Base-by-base conservation (phyloP, 2,113 vertebrate genomes). In the Acanthisitta chloris region DNA sequence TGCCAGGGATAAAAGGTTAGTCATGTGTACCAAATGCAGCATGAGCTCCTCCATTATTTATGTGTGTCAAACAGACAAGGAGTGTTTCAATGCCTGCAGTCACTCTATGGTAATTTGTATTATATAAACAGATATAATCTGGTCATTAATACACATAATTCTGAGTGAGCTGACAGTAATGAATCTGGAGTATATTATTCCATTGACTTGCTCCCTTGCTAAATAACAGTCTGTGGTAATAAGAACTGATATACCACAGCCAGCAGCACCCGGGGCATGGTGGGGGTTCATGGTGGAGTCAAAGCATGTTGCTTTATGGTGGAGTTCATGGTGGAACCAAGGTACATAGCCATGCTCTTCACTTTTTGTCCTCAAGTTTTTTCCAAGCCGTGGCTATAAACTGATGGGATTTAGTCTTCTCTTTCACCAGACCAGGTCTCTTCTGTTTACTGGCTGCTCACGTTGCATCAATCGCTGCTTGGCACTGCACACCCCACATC, bases 101-200 rank as follows among this genome's bases (percentile, higher is more conserved):
- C 43, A 12, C 88, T 91, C 85, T 57, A 12, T 76, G 93, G 86
- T 96, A 94, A 97, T 96, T 97, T 96, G 94, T 97, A 67, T 95
- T 97, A 92, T 92, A 95, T 92, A 95, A 92, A 94, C 95, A 95
- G 96, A 96, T 96, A 95, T 97, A 80, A 96, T 97, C 86, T 90
- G 92, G 82, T 94, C 96, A 97, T 98, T 97, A 98, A 98, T 95
- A 97, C 83, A 92, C 77, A 92, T 92, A 96, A 95, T 96, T 96
- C 96, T 76, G 79, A 74, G 91, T 4, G 86, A 90, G 81, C 81
- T 96, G 97, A 97, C 97, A 97, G 93, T 95, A 96, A 96, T 95
- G 94, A 97, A 92, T 73, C 91, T 48, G 76, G 72, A 92, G 77
- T 42, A 4, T 73, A 51, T 84, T 82, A 49, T 92, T 90, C 51